Percentiles rank a stretch among this genome's conserved stretches.
Evolutionary conservation across 1,140 invertebrate genomes (phyloP).

Genomic region (Heliconius melpomene): DNA sequence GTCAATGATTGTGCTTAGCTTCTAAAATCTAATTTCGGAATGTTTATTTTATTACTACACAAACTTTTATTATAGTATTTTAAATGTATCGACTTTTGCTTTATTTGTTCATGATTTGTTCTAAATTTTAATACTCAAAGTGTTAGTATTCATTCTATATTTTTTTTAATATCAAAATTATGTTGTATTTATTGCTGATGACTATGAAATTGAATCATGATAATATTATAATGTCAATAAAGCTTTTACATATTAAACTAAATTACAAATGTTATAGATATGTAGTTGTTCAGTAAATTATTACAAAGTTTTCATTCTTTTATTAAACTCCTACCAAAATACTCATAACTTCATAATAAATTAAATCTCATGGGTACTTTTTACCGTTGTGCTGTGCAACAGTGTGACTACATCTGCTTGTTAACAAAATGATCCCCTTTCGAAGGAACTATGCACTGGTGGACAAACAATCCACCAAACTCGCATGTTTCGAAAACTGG

Average conservation of each 20-base stretch:
- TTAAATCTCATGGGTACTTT: too few relatives aligned
- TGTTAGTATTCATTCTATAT: background rate
- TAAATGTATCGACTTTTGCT: background rate
- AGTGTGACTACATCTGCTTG: too few relatives aligned
- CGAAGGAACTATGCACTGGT: too few relatives aligned
- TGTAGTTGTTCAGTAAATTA: conserved; percentile 28
- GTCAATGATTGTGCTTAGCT: background rate
- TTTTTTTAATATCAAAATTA: background rate
- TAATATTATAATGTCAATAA: background rate
- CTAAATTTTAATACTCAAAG: background rate
- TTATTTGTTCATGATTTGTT: background rate
- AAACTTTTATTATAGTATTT: background rate
- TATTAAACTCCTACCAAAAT: background rate
- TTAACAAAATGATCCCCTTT: too few relatives aligned
- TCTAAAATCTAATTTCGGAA: background rate
- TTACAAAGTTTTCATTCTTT: conserved; percentile 14
- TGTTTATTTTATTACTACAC: background rate
- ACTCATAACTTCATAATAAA: background rate
- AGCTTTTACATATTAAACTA: conserved; percentile 10
- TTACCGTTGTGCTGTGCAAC: too few relatives aligned
- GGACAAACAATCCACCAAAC: too few relatives aligned
- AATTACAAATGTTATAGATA: conserved; percentile 26
- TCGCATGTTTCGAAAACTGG: too few relatives aligned
- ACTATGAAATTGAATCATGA: background rate
- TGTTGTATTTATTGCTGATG: background rate